A percentile compares a stretch with the other conserved stretches of the same genome.
These are phyloP conservation scores for Thamnophis sirtalis DNA, from an alignment of 2,113 vertebrate species.

Conservation along the genomic window DNA sequence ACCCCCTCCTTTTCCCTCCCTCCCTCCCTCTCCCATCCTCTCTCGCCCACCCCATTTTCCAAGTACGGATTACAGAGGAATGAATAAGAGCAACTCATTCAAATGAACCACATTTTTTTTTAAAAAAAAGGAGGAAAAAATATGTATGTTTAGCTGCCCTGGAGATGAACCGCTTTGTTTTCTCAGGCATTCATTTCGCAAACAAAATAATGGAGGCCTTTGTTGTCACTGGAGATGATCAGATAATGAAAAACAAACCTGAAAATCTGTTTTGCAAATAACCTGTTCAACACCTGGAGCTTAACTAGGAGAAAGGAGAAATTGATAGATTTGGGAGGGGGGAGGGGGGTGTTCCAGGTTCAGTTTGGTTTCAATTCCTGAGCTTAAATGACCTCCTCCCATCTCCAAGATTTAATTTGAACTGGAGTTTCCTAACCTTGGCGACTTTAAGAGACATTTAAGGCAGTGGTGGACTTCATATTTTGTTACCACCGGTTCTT, in stretches of 20 bases:
- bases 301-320: not conserved
- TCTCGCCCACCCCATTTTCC: not conserved
- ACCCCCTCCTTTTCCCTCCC: not conserved
- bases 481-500: no score
- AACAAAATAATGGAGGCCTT: not conserved
- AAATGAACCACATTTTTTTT: not conserved
- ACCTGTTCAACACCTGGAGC: not conserved
- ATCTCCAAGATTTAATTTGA: not conserved
- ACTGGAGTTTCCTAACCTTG: no score
- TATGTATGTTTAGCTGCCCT: not conserved
- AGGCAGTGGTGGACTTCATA: no score
- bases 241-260: not conserved
- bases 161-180: not conserved
- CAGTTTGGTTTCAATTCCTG: not conserved
- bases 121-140: accelerated
- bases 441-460: no score
- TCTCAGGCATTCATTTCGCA: not conserved
- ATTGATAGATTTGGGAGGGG: not conserved
- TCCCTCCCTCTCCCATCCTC: not conserved
- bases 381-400: not conserved
- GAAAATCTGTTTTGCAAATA: not conserved
- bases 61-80: not conserved
- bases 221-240: not conserved
- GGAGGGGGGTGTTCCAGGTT: no score
- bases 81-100: not conserved